Conservation (phyloP, 2,797 vertebrate genomes). For the Nyctibius grandis region DNA sequence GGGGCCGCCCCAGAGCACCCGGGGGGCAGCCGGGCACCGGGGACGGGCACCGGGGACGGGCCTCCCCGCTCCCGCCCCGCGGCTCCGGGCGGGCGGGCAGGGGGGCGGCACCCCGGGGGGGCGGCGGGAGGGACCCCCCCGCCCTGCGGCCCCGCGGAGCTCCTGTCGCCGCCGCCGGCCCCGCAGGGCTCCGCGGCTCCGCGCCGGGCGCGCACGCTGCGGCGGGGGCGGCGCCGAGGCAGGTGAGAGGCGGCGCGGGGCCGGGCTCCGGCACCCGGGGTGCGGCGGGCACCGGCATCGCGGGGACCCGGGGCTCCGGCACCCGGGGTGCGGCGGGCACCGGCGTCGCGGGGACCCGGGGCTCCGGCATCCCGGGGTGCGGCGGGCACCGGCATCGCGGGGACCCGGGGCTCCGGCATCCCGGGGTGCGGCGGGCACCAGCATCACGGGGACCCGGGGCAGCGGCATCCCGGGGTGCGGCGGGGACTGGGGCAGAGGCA, state of each 20-base stretch:
- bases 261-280: not conserved
- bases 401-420: too few relatives aligned
- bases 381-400: not conserved
- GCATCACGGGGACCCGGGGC: too few relatives aligned
- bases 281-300: not conserved
- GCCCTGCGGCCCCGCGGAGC: not conserved
- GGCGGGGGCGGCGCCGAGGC: conserved; percentile 19
- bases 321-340: not conserved
- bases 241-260: not conserved
- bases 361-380: not conserved
- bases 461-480: too few relatives aligned
- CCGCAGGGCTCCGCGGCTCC: not conserved
- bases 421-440: too few relatives aligned
- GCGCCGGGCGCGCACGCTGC: conserved; percentile 6
- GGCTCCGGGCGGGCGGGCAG: not conserved
- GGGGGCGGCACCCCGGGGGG: not conserved
- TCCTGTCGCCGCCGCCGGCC: not conserved
- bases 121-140: not conserved
- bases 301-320: not conserved
- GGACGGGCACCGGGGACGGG: too few relatives aligned
- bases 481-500: not conserved
- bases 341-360: not conserved
- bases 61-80: not conserved
- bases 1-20: not conserved
- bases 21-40: not conserved